Base-by-base conservation (phyloP, 2,888 invertebrate genomes). In the Gasteruption jaculator region DNA sequence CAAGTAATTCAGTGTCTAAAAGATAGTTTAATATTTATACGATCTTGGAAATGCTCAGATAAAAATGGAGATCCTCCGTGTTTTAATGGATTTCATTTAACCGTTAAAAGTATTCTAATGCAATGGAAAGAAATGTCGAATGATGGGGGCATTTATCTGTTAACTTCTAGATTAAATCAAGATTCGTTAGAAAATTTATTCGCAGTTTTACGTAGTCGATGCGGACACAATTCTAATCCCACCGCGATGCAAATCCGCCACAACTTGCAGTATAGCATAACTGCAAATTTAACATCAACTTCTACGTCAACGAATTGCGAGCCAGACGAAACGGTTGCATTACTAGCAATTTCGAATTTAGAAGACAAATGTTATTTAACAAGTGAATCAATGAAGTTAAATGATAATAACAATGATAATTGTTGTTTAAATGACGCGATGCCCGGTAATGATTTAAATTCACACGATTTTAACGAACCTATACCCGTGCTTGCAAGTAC, bases 31-130 rank as follows among this genome's bases (percentile, higher is more conserved):
- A 10, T 12, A 4, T 53, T 41, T 44, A 38, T 49, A 27, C 22
- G 47, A 35, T 41, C 43, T n/a, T 43, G 32, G 50, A 18, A 34
- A 3, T 37, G 48, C 31, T 34, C 38, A 20, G 34, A 36, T 16
- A 20, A 24, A 24, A 29, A 38, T 12, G 10, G 2, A 2, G n/a
- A 43, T 15, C 54, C 54, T 25, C 49, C 54, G 5, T 60, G 56
- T 32, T 56, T 58, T 38, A 34, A 46, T 11, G 52, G 53, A 5
- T 45, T 60, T 18, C 21, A 39, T 10, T 47, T 56, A 38, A 52
- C 50, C 3, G 49, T 60, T 4, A 53, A 47, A 19, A 44, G 50
- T 19, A 26, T 44, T n/a, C 33, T 45, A 8, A 37, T 43, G 37
- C 39, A 48, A 20, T 50, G 45, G 48, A 41, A 44, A 21, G 41